These are phyloP conservation scores for Alligator sinensis DNA, from an alignment of 2,113 vertebrate genomes.

Conservation along the genomic window DNA sequence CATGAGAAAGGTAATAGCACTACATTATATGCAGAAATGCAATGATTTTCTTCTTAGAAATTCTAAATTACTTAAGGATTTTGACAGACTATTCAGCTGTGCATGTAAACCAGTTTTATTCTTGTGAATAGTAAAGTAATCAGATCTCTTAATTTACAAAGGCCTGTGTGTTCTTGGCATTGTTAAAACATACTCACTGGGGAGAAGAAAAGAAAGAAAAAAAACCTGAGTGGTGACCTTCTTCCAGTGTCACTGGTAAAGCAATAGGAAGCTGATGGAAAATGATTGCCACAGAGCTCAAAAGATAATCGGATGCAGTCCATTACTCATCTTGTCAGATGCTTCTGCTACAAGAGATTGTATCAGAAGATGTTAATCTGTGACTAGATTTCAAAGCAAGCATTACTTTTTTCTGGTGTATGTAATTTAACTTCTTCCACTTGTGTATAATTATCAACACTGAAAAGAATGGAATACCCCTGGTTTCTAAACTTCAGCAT, in stretches of 20 bases:
- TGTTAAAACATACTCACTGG: conserved; percentile 2
- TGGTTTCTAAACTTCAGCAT: conserved; percentile 34
- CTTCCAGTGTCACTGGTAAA: conserved; percentile 32
- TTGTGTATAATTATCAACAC: conserved; percentile 51
- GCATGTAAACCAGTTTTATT: conserved; percentile 19
- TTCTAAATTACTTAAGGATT: background rate
- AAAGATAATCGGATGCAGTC: conserved; percentile 76
- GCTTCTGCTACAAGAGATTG: conserved; percentile 71
- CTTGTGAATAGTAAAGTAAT: background rate
- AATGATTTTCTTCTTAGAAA: conserved; percentile 26
- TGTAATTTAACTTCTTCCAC: conserved; percentile 48
- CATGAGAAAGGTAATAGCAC: background rate
- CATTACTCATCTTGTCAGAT: conserved; percentile 76
- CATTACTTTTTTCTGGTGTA: conserved; percentile 56
- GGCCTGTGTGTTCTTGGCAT: background rate
- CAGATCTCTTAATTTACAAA: background rate
- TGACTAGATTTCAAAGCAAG: conserved; percentile 72
- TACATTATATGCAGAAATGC: background rate
- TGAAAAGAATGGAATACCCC: conserved; percentile 49
- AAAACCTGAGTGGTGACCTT: conserved; percentile 42
- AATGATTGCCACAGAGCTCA: conserved; percentile 69
- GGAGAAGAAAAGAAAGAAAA: no score
- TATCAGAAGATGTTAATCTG: conserved; percentile 75
- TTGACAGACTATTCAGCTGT: background rate
- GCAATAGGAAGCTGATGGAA: conserved; percentile 66